Percentiles rank a stretch among this genome's conserved stretches.
Evolutionary conservation across 2,888 invertebrate species (phyloP).

Genomic region (Agonopterix alstromeriana): DNA sequence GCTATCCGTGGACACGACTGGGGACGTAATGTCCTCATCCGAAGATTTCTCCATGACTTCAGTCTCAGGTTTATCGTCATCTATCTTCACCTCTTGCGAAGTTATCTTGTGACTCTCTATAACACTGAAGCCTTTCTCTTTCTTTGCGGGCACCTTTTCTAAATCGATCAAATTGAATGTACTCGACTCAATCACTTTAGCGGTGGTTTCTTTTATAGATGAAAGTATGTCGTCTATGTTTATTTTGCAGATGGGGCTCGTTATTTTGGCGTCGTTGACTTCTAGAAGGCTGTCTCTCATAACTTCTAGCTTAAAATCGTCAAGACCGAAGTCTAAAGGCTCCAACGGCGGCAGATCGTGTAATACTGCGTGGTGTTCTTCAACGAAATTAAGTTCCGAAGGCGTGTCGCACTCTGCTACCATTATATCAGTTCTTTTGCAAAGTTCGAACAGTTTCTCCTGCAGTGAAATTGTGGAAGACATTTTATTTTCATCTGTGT

Average conservation of each 20-base stretch:
- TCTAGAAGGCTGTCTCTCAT: conserved; percentile 66
- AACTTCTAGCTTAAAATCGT: conserved; percentile 62
- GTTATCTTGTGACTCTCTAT: conserved; percentile 60
- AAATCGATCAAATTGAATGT: conserved; percentile 63
- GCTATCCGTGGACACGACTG: conserved; percentile 73
- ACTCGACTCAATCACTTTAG: conserved; percentile 47
- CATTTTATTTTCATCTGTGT: conserved; percentile 23
- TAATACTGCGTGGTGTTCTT: conserved; percentile 60
- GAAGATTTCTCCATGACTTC: conserved; percentile 72
- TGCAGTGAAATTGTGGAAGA: conserved; percentile 47
- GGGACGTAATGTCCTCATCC: conserved; percentile 74
- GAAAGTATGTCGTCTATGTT: conserved; percentile 64
- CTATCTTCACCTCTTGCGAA: conserved; percentile 53
- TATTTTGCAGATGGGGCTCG: conserved; percentile 66
- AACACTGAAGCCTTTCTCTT: conserved; percentile 59
- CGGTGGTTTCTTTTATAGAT: conserved; percentile 56
- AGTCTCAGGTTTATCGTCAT: conserved; percentile 46
- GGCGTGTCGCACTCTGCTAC: conserved; percentile 68
- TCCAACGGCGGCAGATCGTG: conserved; percentile 57
- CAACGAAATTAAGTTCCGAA: conserved; percentile 59
- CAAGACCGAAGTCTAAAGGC: conserved; percentile 56
- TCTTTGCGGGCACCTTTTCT: conserved; percentile 54
- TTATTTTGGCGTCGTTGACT: conserved; percentile 40
- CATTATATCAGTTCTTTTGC: conserved; percentile 66
- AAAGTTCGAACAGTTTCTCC: conserved; percentile 59